phyloP scores from a whole-genome alignment of 2,113 vertebrate species.

The Oreochromis tanganicae region DNA sequence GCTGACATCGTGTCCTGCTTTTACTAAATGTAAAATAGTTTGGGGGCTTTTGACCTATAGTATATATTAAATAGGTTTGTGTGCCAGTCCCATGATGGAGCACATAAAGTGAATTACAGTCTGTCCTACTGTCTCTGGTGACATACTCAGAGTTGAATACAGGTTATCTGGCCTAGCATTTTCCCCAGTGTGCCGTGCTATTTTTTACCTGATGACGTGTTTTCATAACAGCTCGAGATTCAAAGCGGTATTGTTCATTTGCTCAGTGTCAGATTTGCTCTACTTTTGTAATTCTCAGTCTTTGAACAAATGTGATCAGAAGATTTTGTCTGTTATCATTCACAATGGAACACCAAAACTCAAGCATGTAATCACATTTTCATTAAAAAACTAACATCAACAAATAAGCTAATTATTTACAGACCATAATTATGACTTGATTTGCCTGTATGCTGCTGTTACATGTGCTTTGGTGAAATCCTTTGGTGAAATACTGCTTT shows the following conservation, averaged over 20 bases:
- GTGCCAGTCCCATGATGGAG: neutral
- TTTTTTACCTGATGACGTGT: neutral
- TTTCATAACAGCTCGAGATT: neutral
- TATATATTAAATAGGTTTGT: neutral
- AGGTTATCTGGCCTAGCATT: neutral
- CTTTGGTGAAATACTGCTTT: neutral
- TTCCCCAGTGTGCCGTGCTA: neutral
- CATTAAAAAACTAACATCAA: neutral
- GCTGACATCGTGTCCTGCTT: neutral
- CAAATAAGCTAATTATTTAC: neutral
- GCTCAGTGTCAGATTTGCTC: neutral
- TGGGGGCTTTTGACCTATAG: neutral
- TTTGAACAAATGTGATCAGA: neutral
- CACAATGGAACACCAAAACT: neutral
- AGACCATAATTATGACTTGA: neutral
- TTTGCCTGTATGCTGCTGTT: neutral
- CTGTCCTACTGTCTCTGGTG: neutral
- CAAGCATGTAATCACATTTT: neutral
- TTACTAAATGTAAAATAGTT: neutral
- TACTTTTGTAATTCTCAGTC: neutral
- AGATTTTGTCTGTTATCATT: neutral
- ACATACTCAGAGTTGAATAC: conserved; percentile 22
- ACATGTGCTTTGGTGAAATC: neutral
- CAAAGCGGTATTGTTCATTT: neutral
- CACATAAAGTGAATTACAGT: conserved; percentile 19